Evolutionary conservation across 2,113 vertebrate species (phyloP).

Genomic region (Podocnemis expansa): DNA sequence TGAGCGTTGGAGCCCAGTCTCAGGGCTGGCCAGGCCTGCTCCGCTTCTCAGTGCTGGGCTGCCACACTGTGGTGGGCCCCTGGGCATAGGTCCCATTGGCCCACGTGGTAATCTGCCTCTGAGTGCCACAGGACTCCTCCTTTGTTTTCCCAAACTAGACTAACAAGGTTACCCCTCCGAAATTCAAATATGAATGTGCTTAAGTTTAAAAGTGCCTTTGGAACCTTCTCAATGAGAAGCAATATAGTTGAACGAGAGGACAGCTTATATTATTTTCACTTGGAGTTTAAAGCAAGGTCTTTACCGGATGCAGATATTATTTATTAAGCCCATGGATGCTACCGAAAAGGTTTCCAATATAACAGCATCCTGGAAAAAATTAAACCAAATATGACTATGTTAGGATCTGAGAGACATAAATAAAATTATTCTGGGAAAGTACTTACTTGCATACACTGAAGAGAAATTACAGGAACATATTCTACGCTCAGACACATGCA

Average conservation of each 20-base stretch:
- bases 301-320: conserved; percentile 23
- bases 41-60: no score
- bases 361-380: not conserved
- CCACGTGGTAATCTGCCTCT: no score
- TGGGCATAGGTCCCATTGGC: no score
- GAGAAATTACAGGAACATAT: not conserved
- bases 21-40: no score
- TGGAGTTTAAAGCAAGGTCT: conserved; percentile 22
- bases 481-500: conserved; percentile 3
- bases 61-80: no score
- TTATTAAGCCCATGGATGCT: conserved; percentile 19
- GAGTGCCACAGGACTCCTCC: no score
- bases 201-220: not conserved
- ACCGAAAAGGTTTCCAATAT: conserved; percentile 37
- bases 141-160: no score
- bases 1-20: no score
- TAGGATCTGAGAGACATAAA: not conserved
- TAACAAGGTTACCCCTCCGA: no score
- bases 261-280: conserved; percentile 4
- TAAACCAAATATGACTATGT: not conserved
- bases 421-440: conserved; percentile 19
- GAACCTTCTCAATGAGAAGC: not conserved
- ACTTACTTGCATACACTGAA: conserved; percentile 11
- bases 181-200: not conserved
- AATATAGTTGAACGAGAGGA: not conserved